Conservation (phyloP, 2,113 vertebrate species). For the Aythya baeri region DNA sequence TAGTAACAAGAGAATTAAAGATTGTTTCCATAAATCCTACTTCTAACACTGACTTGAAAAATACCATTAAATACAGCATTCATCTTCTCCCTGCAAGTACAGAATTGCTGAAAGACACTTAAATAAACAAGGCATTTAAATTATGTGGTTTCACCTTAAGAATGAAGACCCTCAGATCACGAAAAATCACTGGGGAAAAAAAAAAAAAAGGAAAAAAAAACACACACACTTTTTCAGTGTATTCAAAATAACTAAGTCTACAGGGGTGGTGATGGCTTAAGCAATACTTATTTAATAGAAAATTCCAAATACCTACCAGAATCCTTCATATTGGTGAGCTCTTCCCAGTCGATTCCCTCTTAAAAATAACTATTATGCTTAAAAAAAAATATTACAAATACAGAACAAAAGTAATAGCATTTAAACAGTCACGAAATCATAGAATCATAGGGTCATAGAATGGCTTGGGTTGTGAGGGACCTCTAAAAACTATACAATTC, state of each 20-base stretch:
- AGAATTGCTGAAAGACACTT: background rate
- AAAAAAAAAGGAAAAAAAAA: background rate
- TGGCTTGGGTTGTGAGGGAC: too few relatives aligned
- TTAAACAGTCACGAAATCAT: background rate
- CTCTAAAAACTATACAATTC: too few relatives aligned
- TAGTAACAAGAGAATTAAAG: constrained; percentile 45
- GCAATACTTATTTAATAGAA: background rate
- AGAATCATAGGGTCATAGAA: too few relatives aligned
- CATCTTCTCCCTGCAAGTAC: background rate
- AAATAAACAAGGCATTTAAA: constrained; percentile 11
- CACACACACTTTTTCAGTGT: background rate
- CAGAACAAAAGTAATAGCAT: background rate
- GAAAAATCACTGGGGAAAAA: background rate
- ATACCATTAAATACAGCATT: constrained; percentile 15
- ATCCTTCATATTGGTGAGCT: background rate
- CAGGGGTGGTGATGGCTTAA: background rate
- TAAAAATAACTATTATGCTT: background rate
- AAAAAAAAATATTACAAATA: background rate
- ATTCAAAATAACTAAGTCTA: background rate
- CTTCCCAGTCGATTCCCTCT: background rate
- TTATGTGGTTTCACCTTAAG: background rate
- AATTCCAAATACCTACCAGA: background rate
- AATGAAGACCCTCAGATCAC: background rate
- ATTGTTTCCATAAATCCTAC: constrained; percentile 29
- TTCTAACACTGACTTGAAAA: constrained; percentile 25